A percentile compares a stretch with the other conserved stretches of the same genome.
phyloP scores from a whole-genome alignment of 2,113 vertebrate species.

The Datnioides undecimradiatus region DNA sequence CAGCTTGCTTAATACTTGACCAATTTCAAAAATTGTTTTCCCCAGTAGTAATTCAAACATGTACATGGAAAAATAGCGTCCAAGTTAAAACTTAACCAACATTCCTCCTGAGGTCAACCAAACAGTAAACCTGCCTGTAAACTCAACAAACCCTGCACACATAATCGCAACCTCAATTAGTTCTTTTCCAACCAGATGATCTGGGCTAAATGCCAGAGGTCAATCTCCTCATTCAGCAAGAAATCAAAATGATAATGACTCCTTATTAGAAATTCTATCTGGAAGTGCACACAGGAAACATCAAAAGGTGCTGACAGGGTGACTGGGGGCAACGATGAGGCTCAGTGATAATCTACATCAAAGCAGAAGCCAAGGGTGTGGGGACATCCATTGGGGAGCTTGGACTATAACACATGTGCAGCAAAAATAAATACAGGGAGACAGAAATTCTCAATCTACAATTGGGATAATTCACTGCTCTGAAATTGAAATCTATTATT shows the following conservation, averaged over 20 bases:
- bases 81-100: too few relatives aligned
- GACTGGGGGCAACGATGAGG: slow-evolving; percentile 68
- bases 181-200: slow-evolving; percentile 53
- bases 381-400: slow-evolving; percentile 63
- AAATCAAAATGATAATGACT: slow-evolving; percentile 85
- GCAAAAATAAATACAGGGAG: slow-evolving; percentile 79
- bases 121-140: slow-evolving; percentile 47
- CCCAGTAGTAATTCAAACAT: too few relatives aligned
- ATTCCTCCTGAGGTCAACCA: too few relatives aligned
- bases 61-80: too few relatives aligned
- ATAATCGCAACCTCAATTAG: slow-evolving; percentile 40
- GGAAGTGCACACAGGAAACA: slow-evolving; percentile 79
- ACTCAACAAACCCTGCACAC: slow-evolving; percentile 33
- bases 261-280: slow-evolving; percentile 82
- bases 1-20: too few relatives aligned
- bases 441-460: slow-evolving; percentile 70
- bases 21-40: too few relatives aligned
- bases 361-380: slow-evolving; percentile 68
- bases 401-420: slow-evolving; percentile 61
- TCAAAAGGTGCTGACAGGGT: slow-evolving; percentile 81
- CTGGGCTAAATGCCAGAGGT: slow-evolving; percentile 78
- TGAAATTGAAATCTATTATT: slow-evolving; percentile 81
- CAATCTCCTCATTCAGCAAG: slow-evolving; percentile 74
- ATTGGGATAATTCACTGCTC: slow-evolving; percentile 80
- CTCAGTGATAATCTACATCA: slow-evolving; percentile 81